Percentiles rank a stretch among this genome's conserved stretches.
These are phyloP conservation scores for Idaea aversata DNA, from an alignment of 2,888 invertebrate species.

Conservation along the genomic window DNA sequence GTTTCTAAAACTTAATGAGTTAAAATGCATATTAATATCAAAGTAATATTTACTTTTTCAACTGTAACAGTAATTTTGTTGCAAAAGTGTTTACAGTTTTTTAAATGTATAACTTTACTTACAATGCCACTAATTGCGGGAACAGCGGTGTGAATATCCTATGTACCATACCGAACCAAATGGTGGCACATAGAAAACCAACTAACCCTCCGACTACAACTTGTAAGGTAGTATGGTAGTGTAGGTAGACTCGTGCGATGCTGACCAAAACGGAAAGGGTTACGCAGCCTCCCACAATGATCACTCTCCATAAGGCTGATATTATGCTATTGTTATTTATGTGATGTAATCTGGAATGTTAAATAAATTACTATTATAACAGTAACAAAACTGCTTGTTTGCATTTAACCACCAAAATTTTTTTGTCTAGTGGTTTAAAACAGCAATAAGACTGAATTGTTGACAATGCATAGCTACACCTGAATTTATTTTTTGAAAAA, in stretches of 20 bases:
- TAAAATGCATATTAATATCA: too few species aligned
- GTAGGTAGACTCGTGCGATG: constrained; percentile 89
- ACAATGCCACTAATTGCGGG: constrained; percentile 92
- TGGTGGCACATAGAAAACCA: constrained; percentile 86
- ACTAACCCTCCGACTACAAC: constrained; percentile 89
- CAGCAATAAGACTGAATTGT: too few species aligned
- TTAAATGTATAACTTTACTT: constrained; percentile 55
- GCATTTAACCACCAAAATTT: too few species aligned
- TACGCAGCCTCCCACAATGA: constrained; percentile 82
- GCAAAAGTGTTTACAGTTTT: not conserved
- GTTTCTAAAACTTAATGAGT: too few species aligned
- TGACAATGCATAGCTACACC: too few species aligned
- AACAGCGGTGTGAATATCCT: constrained; percentile 90
- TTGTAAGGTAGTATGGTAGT: constrained; percentile 91
- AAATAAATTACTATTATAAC: not conserved
- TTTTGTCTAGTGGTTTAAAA: too few species aligned
- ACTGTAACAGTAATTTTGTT: too few species aligned
- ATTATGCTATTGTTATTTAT: constrained; percentile 89
- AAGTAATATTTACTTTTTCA: too few species aligned
- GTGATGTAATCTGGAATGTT: constrained; percentile 85
- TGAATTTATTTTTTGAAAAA: too few species aligned
- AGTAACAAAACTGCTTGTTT: not conserved
- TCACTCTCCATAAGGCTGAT: constrained; percentile 86
- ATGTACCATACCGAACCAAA: constrained; percentile 92
- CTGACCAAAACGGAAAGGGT: constrained; percentile 82